Evolutionary conservation across 2,113 vertebrate genomes (phyloP).

Genomic region (Epinephelus lanceolatus): DNA sequence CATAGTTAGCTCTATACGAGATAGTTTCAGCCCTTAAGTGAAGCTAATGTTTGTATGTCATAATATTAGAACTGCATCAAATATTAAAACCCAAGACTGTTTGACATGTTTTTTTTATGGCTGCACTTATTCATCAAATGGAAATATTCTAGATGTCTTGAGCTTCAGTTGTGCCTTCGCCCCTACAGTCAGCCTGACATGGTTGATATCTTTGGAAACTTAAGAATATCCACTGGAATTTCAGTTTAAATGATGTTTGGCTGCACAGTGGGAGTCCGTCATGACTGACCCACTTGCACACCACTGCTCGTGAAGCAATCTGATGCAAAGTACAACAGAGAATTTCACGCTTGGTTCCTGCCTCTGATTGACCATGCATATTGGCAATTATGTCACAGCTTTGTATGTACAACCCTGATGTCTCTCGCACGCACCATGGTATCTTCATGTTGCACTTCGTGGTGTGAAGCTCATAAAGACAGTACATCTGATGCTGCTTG

Average conservation of each 20-base stretch:
- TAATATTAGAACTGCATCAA: not conserved
- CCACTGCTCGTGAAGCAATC: constrained; percentile 2
- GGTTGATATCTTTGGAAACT: not conserved
- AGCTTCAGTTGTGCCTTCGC: not conserved
- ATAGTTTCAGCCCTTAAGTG: not conserved
- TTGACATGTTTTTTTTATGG: not conserved
- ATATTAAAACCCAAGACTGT: not conserved
- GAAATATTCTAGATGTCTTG: not conserved
- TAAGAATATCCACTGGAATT: not conserved
- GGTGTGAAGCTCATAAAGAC: not conserved
- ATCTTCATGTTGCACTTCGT: not conserved
- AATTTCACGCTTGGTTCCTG: not conserved
- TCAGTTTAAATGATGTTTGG: not conserved
- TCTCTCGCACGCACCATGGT: not conserved
- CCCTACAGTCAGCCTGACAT: not conserved
- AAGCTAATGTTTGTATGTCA: not conserved
- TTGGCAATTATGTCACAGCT: not conserved
- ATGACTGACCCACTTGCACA: constrained; percentile 1
- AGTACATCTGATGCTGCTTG: not conserved
- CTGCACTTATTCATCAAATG: not conserved
- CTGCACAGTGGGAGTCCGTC: not conserved
- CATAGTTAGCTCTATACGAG: not conserved
- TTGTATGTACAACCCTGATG: not conserved
- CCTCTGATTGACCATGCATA: not conserved
- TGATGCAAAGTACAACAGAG: not conserved